Conservation (phyloP, 2,888 invertebrate genomes). For the Automeris io region DNA sequence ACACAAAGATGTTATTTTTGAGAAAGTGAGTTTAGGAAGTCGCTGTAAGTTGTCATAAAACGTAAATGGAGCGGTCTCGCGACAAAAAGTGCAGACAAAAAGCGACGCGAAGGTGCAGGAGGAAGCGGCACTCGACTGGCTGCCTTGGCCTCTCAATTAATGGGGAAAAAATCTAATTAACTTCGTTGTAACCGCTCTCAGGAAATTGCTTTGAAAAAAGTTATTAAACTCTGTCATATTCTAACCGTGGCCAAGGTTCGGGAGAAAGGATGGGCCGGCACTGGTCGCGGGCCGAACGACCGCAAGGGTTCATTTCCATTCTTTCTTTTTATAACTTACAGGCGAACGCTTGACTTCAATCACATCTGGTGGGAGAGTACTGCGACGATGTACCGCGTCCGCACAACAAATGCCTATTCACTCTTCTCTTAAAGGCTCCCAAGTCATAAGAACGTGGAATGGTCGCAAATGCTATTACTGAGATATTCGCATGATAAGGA, state of each 20-base stretch:
- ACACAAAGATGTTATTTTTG: not conserved
- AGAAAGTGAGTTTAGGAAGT: slow-evolving; percentile 1
- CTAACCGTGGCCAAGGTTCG: slow-evolving; percentile 6
- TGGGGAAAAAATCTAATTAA: slow-evolving; percentile 62
- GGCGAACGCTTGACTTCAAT: too few species aligned
- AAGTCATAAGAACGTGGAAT: too few species aligned
- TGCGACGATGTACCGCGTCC: too few species aligned
- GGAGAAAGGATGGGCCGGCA: slow-evolving; percentile 6
- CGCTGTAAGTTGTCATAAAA: not conserved
- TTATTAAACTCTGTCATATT: slow-evolving; percentile 10
- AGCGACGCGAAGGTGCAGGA: slow-evolving; percentile 34
- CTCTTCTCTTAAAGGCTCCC: too few species aligned
- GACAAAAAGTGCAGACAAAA: slow-evolving; percentile 19
- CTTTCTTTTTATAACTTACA: too few species aligned
- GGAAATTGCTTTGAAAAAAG: slow-evolving; percentile 56
- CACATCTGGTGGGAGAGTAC: too few species aligned
- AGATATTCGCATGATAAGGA: too few species aligned
- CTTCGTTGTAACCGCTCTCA: slow-evolving; percentile 49
- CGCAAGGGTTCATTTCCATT: too few species aligned
- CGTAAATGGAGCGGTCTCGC: not conserved
- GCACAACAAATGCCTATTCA: too few species aligned
- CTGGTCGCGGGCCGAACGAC: too few species aligned
- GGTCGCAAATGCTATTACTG: too few species aligned
- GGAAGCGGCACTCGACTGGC: slow-evolving; percentile 63
- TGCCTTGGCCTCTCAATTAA: slow-evolving; percentile 64